Base-by-base conservation (phyloP, 2,888 invertebrate genomes). In the Lobophora halterata region DNA sequence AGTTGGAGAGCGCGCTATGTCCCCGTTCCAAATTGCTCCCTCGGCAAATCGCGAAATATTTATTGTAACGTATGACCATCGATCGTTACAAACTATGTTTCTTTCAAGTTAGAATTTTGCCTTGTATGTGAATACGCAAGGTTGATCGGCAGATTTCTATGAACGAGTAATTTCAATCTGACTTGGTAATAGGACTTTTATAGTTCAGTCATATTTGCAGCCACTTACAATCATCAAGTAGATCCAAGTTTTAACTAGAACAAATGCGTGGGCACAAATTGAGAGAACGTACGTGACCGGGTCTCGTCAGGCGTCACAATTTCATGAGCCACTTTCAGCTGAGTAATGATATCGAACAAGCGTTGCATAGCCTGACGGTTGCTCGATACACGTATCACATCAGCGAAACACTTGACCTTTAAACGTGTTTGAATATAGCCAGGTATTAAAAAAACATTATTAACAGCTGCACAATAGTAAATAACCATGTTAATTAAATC, bases 21-120 rank as follows among this genome's bases (percentile, higher is more conserved):
- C 79, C 79, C 78, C 75, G 75, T 79, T 80, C 67, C 65, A 66
- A 79, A 79, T 79, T 74, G 63, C 72, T 79, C 72, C 73, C 76
- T 77, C 73, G 66, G 59, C 70, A 79, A 78, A 81, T 79, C n/a
- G n/a, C n/a, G n/a, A n/a, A n/a, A n/a, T n/a, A n/a, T n/a, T n/a
- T n/a, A n/a, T n/a, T n/a, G n/a, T 79, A 80, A 71, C 69, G 68
- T 67, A 60, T 65, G 65, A 65, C 66, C n/a, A n/a, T n/a, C n/a
- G n/a, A n/a, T n/a, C n/a, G n/a, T n/a, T n/a, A n/a, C n/a, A n/a
- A n/a, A n/a, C n/a, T n/a, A n/a, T n/a, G n/a, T n/a, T n/a, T n/a
- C n/a, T n/a, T n/a, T n/a, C n/a, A n/a, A n/a, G n/a, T n/a, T n/a
- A n/a, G n/a, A n/a, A n/a, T n/a, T n/a, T n/a, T n/a, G n/a, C n/a